Conservation (phyloP, 2,888 invertebrate species). For the Lasioglossum pauxillum region DNA sequence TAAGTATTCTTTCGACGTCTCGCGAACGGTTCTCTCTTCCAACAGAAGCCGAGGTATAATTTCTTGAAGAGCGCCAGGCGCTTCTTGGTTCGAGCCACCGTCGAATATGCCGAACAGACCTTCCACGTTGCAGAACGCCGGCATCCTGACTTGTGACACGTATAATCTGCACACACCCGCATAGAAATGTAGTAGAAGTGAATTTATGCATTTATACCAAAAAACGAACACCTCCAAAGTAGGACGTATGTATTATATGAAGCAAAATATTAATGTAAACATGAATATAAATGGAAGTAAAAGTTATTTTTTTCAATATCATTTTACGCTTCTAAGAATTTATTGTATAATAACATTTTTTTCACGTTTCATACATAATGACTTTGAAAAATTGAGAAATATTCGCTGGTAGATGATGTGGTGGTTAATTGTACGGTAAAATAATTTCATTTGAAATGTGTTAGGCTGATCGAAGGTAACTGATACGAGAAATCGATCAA, state of each 20-base stretch:
- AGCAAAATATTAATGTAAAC: too few species aligned
- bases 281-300: too few species aligned
- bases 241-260: too few species aligned
- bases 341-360: too few species aligned
- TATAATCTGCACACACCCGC: constrained; percentile 86
- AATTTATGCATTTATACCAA: background rate
- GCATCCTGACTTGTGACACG: constrained; percentile 91
- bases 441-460: background rate
- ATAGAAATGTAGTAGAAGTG: background rate
- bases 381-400: too few species aligned
- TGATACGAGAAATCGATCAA: background rate
- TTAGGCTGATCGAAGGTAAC: background rate
- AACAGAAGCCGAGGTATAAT: constrained; percentile 91
- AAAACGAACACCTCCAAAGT: background rate
- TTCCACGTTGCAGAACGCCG: constrained; percentile 92
- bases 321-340: too few species aligned
- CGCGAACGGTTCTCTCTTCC: constrained; percentile 92
- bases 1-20: constrained; percentile 92
- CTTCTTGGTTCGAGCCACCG: constrained; percentile 89
- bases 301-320: too few species aligned
- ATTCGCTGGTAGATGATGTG: too few species aligned
- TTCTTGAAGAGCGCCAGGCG: constrained; percentile 90
- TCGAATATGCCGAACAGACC: constrained; percentile 94
- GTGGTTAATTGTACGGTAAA: background rate
- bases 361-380: too few species aligned